These are phyloP conservation scores for Temnothorax ravouxi DNA, from an alignment of 2,888 invertebrate species.

Conservation along the genomic window DNA sequence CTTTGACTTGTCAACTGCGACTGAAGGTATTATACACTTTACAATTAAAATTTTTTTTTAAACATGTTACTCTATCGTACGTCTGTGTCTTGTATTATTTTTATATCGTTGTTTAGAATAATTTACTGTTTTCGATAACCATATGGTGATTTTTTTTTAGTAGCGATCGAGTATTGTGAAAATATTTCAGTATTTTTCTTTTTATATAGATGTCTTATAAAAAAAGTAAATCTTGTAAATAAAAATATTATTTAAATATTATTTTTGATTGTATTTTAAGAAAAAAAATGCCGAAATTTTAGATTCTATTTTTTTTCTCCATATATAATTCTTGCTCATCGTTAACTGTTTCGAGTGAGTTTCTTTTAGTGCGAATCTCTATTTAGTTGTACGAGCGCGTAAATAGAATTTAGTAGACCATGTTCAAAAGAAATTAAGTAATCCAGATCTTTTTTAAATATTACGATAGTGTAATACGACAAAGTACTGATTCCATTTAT, in stretches of 20 bases:
- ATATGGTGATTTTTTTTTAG: not conserved
- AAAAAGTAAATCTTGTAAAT: not conserved
- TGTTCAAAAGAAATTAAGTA: not conserved
- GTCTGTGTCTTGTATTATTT: not conserved
- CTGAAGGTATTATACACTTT: not conserved
- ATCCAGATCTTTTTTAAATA: not conserved
- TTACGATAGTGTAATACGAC: not conserved
- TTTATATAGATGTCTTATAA: not conserved
- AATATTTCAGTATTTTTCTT: not conserved
- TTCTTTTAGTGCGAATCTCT: not conserved
- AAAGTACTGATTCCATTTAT: too few relatives aligned
- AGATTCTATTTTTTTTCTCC: not conserved
- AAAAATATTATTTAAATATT: not conserved
- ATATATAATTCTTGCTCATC: not conserved
- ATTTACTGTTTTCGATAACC: not conserved
- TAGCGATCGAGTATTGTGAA: not conserved
- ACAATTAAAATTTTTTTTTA: not conserved
- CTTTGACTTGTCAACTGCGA: not conserved
- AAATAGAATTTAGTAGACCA: not conserved
- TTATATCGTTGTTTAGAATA: not conserved
- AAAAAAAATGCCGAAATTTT: not conserved
- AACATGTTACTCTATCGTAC: not conserved
- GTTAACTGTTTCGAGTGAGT: not conserved
- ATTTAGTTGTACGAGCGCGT: not conserved
- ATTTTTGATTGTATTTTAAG: not conserved